These are phyloP conservation scores for Antheraea assamensis DNA, from an alignment of 2,888 invertebrate genomes.

Conservation along the genomic window DNA sequence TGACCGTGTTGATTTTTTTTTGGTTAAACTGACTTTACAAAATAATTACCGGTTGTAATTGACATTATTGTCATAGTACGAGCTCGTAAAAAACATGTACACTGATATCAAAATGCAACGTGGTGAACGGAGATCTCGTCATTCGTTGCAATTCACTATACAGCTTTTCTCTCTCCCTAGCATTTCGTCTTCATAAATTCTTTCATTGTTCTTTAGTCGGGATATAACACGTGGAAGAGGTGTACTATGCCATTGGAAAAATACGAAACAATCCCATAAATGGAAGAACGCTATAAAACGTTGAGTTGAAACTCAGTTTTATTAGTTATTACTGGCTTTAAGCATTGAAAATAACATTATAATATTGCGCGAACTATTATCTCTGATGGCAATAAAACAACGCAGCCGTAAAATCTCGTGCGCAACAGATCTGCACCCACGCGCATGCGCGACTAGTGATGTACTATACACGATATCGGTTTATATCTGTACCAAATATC, in stretches of 20 bases:
- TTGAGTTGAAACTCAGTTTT: neutral
- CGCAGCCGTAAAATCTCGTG: slow-evolving; percentile 35
- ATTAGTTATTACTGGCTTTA: slow-evolving; percentile 18
- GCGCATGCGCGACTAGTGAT: slow-evolving; percentile 25
- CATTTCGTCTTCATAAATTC: too few species aligned
- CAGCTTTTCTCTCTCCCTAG: too few species aligned
- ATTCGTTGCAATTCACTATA: too few species aligned
- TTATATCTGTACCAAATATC: neutral
- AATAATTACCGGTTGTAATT: neutral
- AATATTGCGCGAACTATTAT: slow-evolving; percentile 43
- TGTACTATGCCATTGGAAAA: neutral
- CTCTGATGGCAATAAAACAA: slow-evolving; percentile 36
- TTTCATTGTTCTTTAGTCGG: too few species aligned
- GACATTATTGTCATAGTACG: too few species aligned
- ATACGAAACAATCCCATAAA: neutral
- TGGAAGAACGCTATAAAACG: neutral
- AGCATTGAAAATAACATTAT: slow-evolving; percentile 43
- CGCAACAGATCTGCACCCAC: slow-evolving; percentile 43
- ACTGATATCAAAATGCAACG: too few species aligned
- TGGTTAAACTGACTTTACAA: neutral
- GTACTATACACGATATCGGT: neutral
- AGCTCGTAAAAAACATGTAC: too few species aligned
- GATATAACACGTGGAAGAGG: too few species aligned
- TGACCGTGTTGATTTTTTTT: too few species aligned
- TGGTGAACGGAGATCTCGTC: too few species aligned